phyloP scores from a whole-genome alignment of 23 tunicate species.

The Pegea sp. region DNA sequence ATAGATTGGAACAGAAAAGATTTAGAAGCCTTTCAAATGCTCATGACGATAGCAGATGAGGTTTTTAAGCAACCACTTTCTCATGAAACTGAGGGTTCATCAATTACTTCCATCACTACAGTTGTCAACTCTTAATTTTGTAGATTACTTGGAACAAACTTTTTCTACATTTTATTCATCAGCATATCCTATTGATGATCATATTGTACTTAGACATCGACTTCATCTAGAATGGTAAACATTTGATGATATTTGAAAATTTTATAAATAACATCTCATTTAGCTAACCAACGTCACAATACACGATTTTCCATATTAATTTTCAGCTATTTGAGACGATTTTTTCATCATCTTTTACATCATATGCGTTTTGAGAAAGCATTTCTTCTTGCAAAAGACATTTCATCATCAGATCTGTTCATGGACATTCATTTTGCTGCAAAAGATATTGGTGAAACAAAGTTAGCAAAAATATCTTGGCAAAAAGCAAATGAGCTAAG shows the following conservation, averaged over 20 bases:
- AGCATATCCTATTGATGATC: slow-evolving; percentile 22
- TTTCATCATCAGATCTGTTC: slow-evolving; percentile 40
- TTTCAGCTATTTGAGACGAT: slow-evolving; percentile 59
- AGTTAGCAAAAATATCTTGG: no score
- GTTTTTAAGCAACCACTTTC: slow-evolving; percentile 36
- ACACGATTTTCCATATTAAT: no score
- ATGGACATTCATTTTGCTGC: slow-evolving; percentile 73
- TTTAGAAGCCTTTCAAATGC: slow-evolving; percentile 17
- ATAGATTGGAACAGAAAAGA: slow-evolving; percentile 58
- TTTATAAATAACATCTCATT: no score
- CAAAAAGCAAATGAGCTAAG: no score
- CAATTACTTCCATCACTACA: neutral
- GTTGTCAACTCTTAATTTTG: neutral
- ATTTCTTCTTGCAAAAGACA: slow-evolving; percentile 78
- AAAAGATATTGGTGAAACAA: slow-evolving; percentile 63
- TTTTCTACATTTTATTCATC: slow-evolving; percentile 51
- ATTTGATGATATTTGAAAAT: no score
- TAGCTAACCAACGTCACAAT: no score
- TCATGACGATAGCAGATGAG: slow-evolving; percentile 34
- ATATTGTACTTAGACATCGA: slow-evolving; percentile 35
- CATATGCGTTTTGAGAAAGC: slow-evolving; percentile 59
- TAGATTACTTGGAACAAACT: slow-evolving; percentile 43
- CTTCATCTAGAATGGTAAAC: slow-evolving; percentile 46
- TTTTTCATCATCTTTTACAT: slow-evolving; percentile 65
- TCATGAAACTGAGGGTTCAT: slow-evolving; percentile 34